Evolutionary conservation across 1,140 invertebrate species (phyloP), one percentile per base, ranked within the genome.

Genomic region (Drosophila equinoxialis): DNA sequence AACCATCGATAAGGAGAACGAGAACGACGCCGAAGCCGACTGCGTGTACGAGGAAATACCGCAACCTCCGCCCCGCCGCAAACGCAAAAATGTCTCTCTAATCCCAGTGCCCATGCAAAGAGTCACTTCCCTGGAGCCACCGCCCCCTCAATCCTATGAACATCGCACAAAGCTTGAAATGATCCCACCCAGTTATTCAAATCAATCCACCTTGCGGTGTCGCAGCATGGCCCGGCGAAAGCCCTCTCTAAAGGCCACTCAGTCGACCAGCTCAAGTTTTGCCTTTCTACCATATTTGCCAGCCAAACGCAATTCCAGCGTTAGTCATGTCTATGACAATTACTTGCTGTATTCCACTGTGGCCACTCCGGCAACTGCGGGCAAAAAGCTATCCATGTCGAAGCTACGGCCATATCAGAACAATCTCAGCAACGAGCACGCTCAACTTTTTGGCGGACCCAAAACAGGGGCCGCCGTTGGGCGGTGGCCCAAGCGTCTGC

Each of bases 281-380:
- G 90, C 90, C 35, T 91, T 91, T 33, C 59, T 91, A 59, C 90
- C 90, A n/a, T 91, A 91, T 74, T 64, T 87, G 57, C 74, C 87
- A 8, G 81, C 87, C 65, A 91, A 91, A 62, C 76, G 90, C 13
- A 91, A 91, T 37, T 91, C 90, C n/a, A 87, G 83, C 23, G 87
- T 91, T 42, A 90, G 90, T 74, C 79, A 91, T 76, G 85, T 91
- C 20, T 91, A 91, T 57, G 90, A 91, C 60, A 91, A 91, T 54
- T 91, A 91, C 60, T 54, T 91, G 69, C 59, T 91, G 1, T 91
- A 91, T 57, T 76, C 82, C 35, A 65, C 81, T n/a, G 75, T 82
- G 0, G 77, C 72, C 10, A 65, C 76, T 20, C 72, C 85, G 10
- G 23, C 63, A 5, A 26, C 62, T 23, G 37, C 58, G 55, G 84